A percentile compares a stretch with the other conserved stretches of the same genome.
These are phyloP conservation scores for Sciurus niger DNA, from an alignment of 2,113 vertebrate species.

Conservation along the genomic window DNA sequence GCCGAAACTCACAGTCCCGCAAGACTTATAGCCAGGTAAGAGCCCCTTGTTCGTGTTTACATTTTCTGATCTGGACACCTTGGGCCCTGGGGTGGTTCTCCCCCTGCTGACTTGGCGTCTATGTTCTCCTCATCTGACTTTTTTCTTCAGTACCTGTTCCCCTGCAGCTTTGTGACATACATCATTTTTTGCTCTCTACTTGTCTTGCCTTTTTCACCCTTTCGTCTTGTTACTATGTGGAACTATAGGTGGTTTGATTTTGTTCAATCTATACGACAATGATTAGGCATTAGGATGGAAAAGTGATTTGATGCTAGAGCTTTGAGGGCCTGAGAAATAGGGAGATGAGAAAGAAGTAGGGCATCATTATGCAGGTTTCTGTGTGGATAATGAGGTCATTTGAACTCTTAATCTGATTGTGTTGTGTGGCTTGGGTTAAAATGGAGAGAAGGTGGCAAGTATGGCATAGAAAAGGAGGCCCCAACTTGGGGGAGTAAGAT, in stretches of 20 bases:
- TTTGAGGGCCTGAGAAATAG: not conserved
- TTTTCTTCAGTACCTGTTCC: not conserved
- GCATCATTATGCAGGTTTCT: conserved; percentile 50
- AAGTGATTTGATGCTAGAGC: not conserved
- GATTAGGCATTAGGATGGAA: conserved; percentile 12
- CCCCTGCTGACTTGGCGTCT: not conserved
- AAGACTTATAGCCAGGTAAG: conserved; percentile 80
- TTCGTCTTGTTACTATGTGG: not conserved
- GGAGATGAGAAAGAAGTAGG: not conserved
- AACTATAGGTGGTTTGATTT: not conserved
- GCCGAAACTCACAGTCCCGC: conserved; percentile 78
- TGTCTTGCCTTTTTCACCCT: not conserved
- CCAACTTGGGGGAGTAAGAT: not conserved
- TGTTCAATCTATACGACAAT: conserved; percentile 37
- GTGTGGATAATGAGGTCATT: conserved; percentile 58
- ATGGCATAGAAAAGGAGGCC: not conserved
- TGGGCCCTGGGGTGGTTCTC: not conserved
- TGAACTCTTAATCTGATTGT: not conserved
- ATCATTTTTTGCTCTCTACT: not conserved
- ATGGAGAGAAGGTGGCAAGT: not conserved
- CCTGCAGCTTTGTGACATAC: conserved; percentile 13
- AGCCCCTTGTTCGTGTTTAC: conserved; percentile 19
- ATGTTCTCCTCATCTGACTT: not conserved
- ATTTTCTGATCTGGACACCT: not conserved
- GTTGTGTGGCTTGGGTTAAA: conserved; percentile 9